Conservation (phyloP, 2,888 invertebrate species). For the Agelastica alni region DNA sequence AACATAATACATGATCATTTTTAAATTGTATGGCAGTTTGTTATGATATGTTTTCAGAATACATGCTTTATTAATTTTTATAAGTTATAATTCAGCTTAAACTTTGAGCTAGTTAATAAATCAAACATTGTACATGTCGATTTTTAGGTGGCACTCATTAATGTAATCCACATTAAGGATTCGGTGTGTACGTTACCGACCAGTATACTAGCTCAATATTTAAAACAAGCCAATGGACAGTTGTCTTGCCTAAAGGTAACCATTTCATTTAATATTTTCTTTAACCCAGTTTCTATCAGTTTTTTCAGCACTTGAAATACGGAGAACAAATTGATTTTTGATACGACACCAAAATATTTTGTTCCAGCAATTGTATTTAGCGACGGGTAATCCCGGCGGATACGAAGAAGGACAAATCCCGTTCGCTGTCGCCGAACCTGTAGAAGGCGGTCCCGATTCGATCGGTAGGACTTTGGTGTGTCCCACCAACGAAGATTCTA, state of each 20-base stretch:
- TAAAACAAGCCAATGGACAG: constrained; percentile 83
- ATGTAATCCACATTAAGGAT: constrained; percentile 82
- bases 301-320: no score
- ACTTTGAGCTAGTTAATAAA: no score
- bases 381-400: constrained; percentile 67
- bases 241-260: constrained; percentile 81
- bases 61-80: no score
- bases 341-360: neutral
- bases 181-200: constrained; percentile 79
- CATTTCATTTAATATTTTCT: no score
- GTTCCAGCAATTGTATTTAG: constrained; percentile 73
- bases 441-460: constrained; percentile 54
- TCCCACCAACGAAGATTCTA: constrained; percentile 56
- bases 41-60: no score
- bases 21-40: no score
- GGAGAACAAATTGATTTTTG: no score
- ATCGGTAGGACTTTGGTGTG: constrained; percentile 51
- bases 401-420: constrained; percentile 61
- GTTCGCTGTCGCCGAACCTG: constrained; percentile 62
- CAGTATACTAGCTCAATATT: constrained; percentile 81
- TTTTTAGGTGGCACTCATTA: constrained; percentile 77
- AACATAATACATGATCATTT: no score
- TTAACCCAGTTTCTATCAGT: no score
- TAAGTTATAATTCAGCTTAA: no score
- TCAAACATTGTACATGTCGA: neutral